These are phyloP conservation scores for Oscheius sp. DNA, from an alignment of 2,888 invertebrate genomes.

Conservation along the genomic window DNA sequence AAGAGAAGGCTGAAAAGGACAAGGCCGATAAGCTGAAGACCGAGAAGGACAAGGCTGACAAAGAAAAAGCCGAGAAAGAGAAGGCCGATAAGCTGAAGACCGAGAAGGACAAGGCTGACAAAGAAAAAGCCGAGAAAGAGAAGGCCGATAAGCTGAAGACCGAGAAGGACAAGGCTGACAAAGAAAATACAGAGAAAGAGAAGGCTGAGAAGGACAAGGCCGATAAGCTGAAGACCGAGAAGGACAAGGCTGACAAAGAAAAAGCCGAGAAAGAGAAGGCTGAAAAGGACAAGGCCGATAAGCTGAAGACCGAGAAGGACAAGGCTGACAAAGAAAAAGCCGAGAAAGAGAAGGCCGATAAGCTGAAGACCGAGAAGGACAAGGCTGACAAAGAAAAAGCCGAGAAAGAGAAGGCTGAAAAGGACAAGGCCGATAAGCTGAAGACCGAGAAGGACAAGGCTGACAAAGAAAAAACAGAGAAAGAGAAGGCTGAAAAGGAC, in stretches of 20 bases:
- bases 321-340: conserved; percentile 1
- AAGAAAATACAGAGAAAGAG: conserved; percentile 1
- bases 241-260: neutral
- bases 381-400: conserved; percentile 2
- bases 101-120: conserved; percentile 14
- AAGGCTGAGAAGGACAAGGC: conserved; percentile 19
- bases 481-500: neutral
- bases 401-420: conserved; percentile 12
- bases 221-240: neutral
- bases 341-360: neutral
- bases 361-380: conserved; percentile 1
- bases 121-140: conserved; percentile 5
- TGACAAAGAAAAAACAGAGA: conserved; percentile 3
- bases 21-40: conserved; percentile 14
- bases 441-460: conserved; percentile 9
- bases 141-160: conserved; percentile 18
- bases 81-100: conserved; percentile 1
- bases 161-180: conserved; percentile 13
- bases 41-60: conserved; percentile 9
- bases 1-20: conserved; percentile 7
- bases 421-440: neutral
- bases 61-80: neutral
- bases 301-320: conserved; percentile 9
- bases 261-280: neutral
- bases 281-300: conserved; percentile 1